phyloP scores from a whole-genome alignment of 2,888 invertebrate species.

The Vannuccia rotundouncinata region DNA sequence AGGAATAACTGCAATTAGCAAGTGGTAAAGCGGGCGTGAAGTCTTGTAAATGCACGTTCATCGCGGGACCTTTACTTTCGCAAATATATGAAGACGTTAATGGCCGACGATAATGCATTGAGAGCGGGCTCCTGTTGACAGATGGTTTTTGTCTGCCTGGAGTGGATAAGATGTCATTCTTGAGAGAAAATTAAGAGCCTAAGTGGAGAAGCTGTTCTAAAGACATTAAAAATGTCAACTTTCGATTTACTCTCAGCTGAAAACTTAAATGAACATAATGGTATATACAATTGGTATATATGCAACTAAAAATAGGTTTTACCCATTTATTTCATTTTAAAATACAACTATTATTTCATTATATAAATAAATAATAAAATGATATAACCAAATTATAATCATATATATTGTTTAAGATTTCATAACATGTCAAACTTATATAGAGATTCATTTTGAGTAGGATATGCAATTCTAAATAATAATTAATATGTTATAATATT shows the following conservation, averaged over 20 bases:
- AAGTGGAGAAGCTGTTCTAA: not conserved
- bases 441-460: no score
- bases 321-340: no score
- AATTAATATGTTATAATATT: no score
- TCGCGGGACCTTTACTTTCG: not conserved
- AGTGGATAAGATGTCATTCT: not conserved
- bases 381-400: no score
- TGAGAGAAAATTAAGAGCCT: not conserved
- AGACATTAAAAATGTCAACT: not conserved
- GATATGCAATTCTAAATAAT: no score
- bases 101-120: not conserved
- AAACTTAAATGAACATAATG: no score
- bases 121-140: not conserved
- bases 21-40: not conserved
- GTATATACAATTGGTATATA: no score
- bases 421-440: no score
- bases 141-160: not conserved
- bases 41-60: not conserved
- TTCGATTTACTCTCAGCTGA: not conserved
- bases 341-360: no score
- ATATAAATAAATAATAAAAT: no score
- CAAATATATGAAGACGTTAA: not conserved
- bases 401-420: no score
- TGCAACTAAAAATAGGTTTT: no score
- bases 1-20: not conserved